These are phyloP conservation scores for Ceyx margarethae DNA, from an alignment of 2,113 vertebrate genomes.

Conservation along the genomic window DNA sequence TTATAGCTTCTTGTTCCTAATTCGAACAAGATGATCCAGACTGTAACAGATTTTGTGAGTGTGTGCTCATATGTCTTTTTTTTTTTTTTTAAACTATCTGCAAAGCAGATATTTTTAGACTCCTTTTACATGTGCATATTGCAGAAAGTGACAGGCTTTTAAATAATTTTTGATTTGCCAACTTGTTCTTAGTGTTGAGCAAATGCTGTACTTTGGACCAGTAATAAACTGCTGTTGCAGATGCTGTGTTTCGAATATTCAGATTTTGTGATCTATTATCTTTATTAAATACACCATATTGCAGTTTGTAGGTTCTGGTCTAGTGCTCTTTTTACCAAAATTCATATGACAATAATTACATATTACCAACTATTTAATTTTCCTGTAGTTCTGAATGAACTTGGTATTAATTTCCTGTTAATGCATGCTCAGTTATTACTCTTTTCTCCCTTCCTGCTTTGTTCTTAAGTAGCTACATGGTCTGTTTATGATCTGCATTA, in stretches of 20 bases:
- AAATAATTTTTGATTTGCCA: background rate
- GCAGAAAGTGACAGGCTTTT: background rate
- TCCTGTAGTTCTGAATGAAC: background rate
- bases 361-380: background rate
- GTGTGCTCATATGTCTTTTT: background rate
- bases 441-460: background rate
- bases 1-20: background rate
- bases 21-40: background rate
- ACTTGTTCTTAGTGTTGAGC: background rate
- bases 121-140: background rate
- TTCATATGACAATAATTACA: background rate
- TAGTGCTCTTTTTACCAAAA: background rate
- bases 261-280: background rate
- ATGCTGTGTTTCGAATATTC: background rate
- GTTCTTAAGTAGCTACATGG: background rate
- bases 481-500: background rate
- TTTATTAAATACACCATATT: background rate
- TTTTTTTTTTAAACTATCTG: background rate
- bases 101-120: background rate
- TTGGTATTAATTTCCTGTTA: background rate
- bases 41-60: background rate
- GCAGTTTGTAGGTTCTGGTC: background rate
- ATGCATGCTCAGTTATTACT: background rate
- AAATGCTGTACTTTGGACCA: background rate
- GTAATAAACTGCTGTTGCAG: conserved; percentile 27